These are phyloP conservation scores for Papilio gigon DNA, from an alignment of 2,888 invertebrate species.

Conservation along the genomic window DNA sequence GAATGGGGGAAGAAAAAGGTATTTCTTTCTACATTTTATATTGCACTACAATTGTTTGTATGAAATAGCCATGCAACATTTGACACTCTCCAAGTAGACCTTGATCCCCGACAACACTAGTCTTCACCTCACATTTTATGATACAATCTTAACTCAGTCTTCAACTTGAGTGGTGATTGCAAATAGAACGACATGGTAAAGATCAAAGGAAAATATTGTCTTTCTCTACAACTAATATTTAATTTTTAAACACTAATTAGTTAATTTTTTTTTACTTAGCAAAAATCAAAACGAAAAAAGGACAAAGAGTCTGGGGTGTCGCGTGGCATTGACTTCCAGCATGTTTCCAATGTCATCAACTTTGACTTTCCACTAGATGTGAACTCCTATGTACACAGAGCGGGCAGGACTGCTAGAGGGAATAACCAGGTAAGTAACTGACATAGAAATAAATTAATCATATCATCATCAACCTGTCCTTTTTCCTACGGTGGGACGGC, in stretches of 20 bases:
- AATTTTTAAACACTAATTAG: too few species aligned
- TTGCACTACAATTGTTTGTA: not conserved
- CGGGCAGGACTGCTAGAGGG: slow-evolving; percentile 95
- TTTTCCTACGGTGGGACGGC: too few species aligned
- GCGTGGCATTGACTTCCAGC: slow-evolving; percentile 98
- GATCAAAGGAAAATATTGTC: too few species aligned
- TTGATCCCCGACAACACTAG: too few species aligned
- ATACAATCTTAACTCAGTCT: too few species aligned
- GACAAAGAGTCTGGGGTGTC: slow-evolving; percentile 98
- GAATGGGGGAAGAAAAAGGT: slow-evolving; percentile 72
- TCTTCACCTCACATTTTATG: too few species aligned
- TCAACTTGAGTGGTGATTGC: too few species aligned
- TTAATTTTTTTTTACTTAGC: slow-evolving; percentile 49
- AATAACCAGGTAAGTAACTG: slow-evolving; percentile 85
- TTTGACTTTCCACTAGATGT: slow-evolving; percentile 97
- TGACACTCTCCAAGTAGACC: too few species aligned
- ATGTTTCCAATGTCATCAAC: slow-evolving; percentile 98
- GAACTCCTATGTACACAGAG: slow-evolving; percentile 96
- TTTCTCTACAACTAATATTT: too few species aligned
- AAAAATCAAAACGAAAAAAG: slow-evolving; percentile 83
- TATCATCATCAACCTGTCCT: too few species aligned
- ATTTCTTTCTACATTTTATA: slow-evolving; percentile 23
- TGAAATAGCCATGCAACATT: too few species aligned
- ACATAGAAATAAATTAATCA: not conserved
- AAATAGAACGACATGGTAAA: too few species aligned